Percentiles rank a stretch among this genome's conserved stretches.
Evolutionary conservation across 2,888 invertebrate genomes (phyloP).

Genomic region (Halictus ligatus): DNA sequence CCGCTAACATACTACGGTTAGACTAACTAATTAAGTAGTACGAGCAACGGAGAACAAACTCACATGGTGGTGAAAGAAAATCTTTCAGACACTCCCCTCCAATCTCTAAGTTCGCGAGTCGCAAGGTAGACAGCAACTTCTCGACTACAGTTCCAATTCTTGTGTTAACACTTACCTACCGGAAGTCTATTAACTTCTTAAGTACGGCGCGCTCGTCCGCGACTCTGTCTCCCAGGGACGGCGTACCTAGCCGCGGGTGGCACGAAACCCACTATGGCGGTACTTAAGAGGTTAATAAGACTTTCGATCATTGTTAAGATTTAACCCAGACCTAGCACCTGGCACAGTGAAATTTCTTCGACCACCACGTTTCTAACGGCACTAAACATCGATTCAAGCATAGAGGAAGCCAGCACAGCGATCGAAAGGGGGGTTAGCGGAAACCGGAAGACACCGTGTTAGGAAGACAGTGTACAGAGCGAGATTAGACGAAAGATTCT

Average conservation of each 20-base stretch:
- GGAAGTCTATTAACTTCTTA: too few relatives aligned
- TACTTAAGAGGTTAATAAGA: too few relatives aligned
- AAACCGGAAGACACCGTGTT: background rate
- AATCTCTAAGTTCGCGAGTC: background rate
- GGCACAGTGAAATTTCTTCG: background rate
- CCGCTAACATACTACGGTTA: conserved; percentile 22
- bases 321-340: too few relatives aligned
- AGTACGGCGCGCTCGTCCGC: too few relatives aligned
- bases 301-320: too few relatives aligned
- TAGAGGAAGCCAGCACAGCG: conserved; percentile 47
- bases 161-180: too few relatives aligned
- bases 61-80: background rate
- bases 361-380: background rate
- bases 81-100: background rate
- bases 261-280: too few relatives aligned
- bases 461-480: background rate
- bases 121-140: too few relatives aligned
- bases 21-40: conserved; percentile 3
- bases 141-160: too few relatives aligned
- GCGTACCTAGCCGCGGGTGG: too few relatives aligned
- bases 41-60: background rate
- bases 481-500: conserved; percentile 18
- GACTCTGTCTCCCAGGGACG: too few relatives aligned
- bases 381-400: conserved; percentile 27
- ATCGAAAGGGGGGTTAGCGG: background rate